Evolutionary conservation across 2,113 vertebrate species (phyloP).

Genomic region (Sapajus apella): DNA sequence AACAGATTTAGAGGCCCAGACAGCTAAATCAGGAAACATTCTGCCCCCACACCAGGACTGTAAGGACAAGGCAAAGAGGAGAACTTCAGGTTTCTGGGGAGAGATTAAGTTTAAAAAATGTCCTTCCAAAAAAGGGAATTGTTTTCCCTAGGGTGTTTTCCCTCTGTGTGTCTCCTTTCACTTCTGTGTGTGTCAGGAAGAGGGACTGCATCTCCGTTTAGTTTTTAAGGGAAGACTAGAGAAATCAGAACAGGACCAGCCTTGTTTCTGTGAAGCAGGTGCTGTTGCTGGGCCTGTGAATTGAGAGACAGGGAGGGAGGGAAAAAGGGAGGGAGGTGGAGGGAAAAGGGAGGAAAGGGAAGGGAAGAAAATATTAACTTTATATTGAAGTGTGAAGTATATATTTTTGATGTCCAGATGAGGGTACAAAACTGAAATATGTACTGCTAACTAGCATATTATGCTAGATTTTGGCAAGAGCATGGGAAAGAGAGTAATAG

Average conservation of each 20-base stretch:
- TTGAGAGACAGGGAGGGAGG: neutral
- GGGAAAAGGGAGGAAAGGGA: neutral
- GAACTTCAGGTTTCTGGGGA: neutral
- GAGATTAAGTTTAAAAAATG: neutral
- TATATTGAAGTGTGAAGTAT: conserved; percentile 36
- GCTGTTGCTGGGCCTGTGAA: conserved; percentile 62
- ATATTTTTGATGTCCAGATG: neutral
- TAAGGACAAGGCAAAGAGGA: neutral
- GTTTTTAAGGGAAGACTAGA: conserved; percentile 69
- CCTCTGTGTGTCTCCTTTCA: conserved; percentile 44
- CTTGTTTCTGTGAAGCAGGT: conserved; percentile 73
- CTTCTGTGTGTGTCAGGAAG: conserved; percentile 46
- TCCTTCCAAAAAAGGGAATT: conserved; percentile 1
- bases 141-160: conserved; percentile 38
- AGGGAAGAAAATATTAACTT: conserved; percentile 48
- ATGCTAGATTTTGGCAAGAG: conserved; percentile 8
- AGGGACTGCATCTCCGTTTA: conserved; percentile 28
- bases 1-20: neutral
- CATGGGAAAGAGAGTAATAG: neutral
- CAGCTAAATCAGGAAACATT: conserved; percentile 44
- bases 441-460: neutral
- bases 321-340: neutral
- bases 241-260: conserved; percentile 70
- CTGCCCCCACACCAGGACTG: neutral
- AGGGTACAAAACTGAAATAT: conserved; percentile 36